Evolutionary conservation across 1,140 invertebrate genomes (phyloP).

Genomic region (Thaumatotibia leucotreta): DNA sequence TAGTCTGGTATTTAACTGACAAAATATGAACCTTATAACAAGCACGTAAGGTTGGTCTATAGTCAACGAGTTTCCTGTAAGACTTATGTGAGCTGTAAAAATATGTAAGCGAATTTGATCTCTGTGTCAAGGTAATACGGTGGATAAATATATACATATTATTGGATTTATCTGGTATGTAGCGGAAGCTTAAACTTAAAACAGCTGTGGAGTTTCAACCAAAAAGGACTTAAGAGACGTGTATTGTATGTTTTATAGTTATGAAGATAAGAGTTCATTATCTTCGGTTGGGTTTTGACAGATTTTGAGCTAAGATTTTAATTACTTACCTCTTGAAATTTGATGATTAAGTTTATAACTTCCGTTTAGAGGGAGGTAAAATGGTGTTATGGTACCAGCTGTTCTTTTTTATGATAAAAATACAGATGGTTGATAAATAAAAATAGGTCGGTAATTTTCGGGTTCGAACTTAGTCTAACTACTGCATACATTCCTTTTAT

Average conservation of each 20-base stretch:
- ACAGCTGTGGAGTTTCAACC: neutral
- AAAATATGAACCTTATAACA: too few relatives aligned
- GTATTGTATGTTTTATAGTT: neutral
- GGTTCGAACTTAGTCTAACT: too few relatives aligned
- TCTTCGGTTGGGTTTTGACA: neutral
- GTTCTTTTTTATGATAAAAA: neutral
- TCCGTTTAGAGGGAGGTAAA: neutral
- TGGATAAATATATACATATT: too few relatives aligned
- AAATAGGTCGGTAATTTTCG: neutral
- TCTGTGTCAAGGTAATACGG: too few relatives aligned
- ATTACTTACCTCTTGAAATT: neutral
- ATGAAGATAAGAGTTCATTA: neutral
- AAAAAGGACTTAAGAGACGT: neutral
- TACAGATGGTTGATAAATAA: neutral
- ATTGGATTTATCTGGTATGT: too few relatives aligned
- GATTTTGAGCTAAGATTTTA: neutral
- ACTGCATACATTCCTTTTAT: too few relatives aligned
- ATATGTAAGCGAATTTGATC: too few relatives aligned
- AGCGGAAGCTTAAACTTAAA: neutral
- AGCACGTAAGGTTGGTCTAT: too few relatives aligned
- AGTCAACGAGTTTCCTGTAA: too few relatives aligned
- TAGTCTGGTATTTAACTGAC: too few relatives aligned
- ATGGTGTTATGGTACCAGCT: neutral
- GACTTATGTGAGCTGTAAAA: too few relatives aligned
- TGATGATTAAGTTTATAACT: neutral